phyloP scores from a whole-genome alignment of 2,113 vertebrate species.

The Lanius collurio region DNA sequence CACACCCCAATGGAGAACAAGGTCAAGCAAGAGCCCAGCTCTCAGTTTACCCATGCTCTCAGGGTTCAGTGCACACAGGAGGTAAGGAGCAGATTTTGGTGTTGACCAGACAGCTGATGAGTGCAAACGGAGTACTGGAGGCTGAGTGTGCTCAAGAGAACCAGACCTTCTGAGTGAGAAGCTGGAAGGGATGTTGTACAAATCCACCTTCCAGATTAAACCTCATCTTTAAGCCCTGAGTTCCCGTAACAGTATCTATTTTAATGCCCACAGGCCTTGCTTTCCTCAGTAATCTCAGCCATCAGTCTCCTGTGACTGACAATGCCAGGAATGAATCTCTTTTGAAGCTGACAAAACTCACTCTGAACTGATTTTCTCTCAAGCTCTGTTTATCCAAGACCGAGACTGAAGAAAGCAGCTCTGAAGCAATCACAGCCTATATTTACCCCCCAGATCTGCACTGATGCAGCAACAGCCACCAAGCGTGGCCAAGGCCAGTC shows the following conservation, averaged over 20 bases:
- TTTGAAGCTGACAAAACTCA: constrained; percentile 49
- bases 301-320: constrained; percentile 11
- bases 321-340: neutral
- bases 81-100: neutral
- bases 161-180: neutral
- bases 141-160: neutral
- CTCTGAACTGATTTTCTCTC: constrained; percentile 25
- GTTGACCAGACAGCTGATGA: neutral
- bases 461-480: neutral
- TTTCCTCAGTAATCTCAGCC: constrained; percentile 27
- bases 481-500: neutral
- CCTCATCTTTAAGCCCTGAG: neutral
- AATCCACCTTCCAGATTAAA: constrained; percentile 13
- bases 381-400: neutral
- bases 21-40: neutral
- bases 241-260: constrained; percentile 16
- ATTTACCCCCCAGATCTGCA: neutral
- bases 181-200: neutral
- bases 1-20: neutral
- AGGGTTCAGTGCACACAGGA: neutral
- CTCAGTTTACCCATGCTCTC: neutral
- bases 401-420: neutral
- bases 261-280: constrained; percentile 35
- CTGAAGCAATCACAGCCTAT: neutral
- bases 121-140: neutral